phyloP scores from a whole-genome alignment of 2,113 vertebrate genomes.

The Tinamus guttatus region DNA sequence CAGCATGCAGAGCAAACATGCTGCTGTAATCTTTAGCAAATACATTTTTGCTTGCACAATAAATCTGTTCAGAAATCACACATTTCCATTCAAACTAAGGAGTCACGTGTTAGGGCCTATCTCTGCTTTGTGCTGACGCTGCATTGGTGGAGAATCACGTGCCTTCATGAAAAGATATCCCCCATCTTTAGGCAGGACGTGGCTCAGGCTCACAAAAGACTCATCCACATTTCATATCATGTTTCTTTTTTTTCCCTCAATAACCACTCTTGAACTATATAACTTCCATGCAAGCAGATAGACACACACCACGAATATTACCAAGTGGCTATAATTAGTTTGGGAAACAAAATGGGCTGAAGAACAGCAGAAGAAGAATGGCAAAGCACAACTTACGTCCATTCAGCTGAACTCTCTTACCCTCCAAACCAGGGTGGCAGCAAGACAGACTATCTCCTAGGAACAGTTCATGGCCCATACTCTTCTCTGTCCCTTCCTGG shows the following conservation, averaged over 20 bases:
- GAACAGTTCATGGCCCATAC: neutral
- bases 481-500: neutral
- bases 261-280: neutral
- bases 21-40: conserved; percentile 52
- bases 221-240: neutral
- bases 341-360: neutral
- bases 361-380: neutral
- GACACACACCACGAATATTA: neutral
- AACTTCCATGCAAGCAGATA: neutral
- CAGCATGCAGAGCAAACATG: conserved; percentile 17
- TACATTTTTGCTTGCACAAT: conserved; percentile 51
- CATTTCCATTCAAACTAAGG: conserved; percentile 46
- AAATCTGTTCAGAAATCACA: conserved; percentile 59
- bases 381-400: neutral
- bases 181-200: neutral
- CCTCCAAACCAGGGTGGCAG: neutral
- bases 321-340: neutral
- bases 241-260: conserved; percentile 24
- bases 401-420: neutral
- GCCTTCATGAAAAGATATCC: conserved; percentile 39
- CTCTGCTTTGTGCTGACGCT: conserved; percentile 46
- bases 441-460: neutral
- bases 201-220: neutral
- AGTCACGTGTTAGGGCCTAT: conserved; percentile 45
- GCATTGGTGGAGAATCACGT: neutral